These are phyloP conservation scores for Pseudorhombus dupliciocellatus DNA, from an alignment of 2,113 vertebrate species.

Conservation along the genomic window DNA sequence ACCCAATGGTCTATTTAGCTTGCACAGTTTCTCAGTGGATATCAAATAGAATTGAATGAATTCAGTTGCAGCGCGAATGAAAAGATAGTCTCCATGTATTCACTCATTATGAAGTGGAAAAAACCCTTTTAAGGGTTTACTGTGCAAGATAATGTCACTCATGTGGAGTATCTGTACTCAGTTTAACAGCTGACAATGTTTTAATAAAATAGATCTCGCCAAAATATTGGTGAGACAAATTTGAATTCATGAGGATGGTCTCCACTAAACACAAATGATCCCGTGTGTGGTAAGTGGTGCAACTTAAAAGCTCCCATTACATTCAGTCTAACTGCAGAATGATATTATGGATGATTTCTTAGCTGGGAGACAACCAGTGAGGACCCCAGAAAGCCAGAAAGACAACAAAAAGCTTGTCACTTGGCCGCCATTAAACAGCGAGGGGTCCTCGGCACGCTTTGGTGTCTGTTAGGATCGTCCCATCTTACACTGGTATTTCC, in stretches of 20 bases:
- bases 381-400: neutral
- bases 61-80: constrained; percentile 23
- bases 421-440: neutral
- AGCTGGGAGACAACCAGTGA: neutral
- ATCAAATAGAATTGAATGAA: constrained; percentile 16
- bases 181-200: constrained; percentile 1
- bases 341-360: neutral
- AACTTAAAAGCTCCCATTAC: too few relatives aligned
- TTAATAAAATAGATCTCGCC: constrained; percentile 12
- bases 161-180: constrained; percentile 1
- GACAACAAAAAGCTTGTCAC: neutral
- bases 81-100: constrained; percentile 19
- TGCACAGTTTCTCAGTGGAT: constrained; percentile 8
- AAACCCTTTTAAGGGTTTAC: neutral
- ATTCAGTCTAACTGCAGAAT: too few relatives aligned
- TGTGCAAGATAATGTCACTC: neutral
- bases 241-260: neutral
- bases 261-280: too few relatives aligned
- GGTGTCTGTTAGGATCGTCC: neutral
- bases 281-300: too few relatives aligned
- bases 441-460: neutral
- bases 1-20: neutral
- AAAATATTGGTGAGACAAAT: constrained; percentile 5
- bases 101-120: constrained; percentile 3
- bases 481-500: neutral